Evolutionary conservation across 2,113 vertebrate genomes (phyloP), one percentile per base, ranked within the genome.

Genomic region (Hemicordylus capensis): DNA sequence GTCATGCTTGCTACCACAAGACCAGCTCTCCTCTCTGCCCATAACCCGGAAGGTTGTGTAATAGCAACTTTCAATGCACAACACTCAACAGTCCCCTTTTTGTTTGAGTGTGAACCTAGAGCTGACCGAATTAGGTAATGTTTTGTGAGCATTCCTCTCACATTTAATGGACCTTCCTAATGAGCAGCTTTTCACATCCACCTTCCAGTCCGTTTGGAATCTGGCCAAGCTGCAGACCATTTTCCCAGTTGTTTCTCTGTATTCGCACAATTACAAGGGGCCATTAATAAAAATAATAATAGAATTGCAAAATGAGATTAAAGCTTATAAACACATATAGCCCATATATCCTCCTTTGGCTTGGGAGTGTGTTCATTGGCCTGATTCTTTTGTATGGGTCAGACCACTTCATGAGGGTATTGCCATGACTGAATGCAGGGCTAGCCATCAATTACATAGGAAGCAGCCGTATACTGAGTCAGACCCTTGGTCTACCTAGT

Each of bases 281-380:
- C 44, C 73, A 67, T 88, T 2, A 0, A 4, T 75, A 80, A 83
- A 90, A 90, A 34, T 76, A 37, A 76, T 28, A 31, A 39, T 61
- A 61, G 42, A 34, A n/a, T 46, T 64, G 56, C 70, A 26, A 44
- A 51, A 76, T 85, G n/a, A 63, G 31, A 3, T 72, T 79, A 39
- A 31, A 86, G 90, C 79, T 70, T 85, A 85, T 85, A 81, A 0
- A 54, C 89, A 80, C 76, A 93, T 81, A 66, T 77, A 93, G 85
- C 83, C 86, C 91, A 86, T 69, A 81, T 1, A 46, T 87, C 89
- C 81, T 90, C 90, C 88, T 88, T 51, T 48, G 86, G n/a, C 87
- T 89, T 88, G 79, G 85, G 10, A 34, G 12, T 31, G 19, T 4
- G 5, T 58, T 82, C 17, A 42, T 42, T n/a, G 26, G 15, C 39